Base-by-base conservation (phyloP, 2,888 invertebrate genomes). In the Eupithecia inturbata region DNA sequence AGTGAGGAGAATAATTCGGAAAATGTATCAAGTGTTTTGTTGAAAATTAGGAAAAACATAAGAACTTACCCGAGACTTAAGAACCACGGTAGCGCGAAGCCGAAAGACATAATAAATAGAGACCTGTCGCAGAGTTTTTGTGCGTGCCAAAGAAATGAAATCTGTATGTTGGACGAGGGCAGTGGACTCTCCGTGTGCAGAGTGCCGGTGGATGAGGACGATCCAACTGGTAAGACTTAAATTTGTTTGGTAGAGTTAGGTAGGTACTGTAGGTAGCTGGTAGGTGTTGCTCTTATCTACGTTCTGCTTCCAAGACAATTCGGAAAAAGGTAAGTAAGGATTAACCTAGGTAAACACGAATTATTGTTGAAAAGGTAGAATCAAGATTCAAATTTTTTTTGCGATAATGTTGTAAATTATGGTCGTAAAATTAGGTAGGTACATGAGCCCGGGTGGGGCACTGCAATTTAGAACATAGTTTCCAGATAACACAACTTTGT, bases 151-250 rank as follows among this genome's bases (percentile, higher is more conserved):
- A 92, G 81, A 77, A 88, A 89, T 79, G 96, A 96, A 89, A 95
- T 96, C 75, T 96, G 96, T 89, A 95, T 96, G 88, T 95, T 96
- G 68, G 93, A 96, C 80, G 95, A 95, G 81, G 95, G 91, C 79
- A 96, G 95, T 82, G 95, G 95, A 68, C 95, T 95, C 67, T 95
- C 96, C 5, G 89, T 94, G 67, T 96, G 96, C 85, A 93, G 92
- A 81, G 83, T 84, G 57, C 91, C 95, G 9, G 81, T 88, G 26
- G 96, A 96, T 83, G 85, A 87, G 5, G 88, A 92, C 16, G 96
- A 96, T 83, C 95, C 96, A 3, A 96, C 96, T 81, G 96, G 96
- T 95, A 82, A 79, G 76, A 26, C 36, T 39, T 26, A 36, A 9
- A 7, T 33, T 33, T 63, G 19, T 62, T 62, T 28, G 2, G 28